Evolutionary conservation across 2,113 vertebrate species (phyloP).

Genomic region (Urocolius indicus): DNA sequence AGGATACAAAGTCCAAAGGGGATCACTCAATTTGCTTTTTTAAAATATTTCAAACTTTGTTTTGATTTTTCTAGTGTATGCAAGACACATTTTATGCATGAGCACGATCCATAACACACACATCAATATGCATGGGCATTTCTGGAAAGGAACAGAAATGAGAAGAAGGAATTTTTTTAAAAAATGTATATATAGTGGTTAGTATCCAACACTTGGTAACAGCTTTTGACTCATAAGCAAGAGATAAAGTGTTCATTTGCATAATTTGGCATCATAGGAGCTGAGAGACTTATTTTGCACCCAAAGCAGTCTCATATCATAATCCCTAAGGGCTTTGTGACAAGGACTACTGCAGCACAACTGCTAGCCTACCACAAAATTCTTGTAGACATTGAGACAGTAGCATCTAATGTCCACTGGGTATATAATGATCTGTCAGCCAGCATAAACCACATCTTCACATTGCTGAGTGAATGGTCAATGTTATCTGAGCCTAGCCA

Average conservation of each 20-base stretch:
- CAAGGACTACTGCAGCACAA: not conserved
- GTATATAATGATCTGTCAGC: not conserved
- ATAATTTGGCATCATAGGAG: not conserved
- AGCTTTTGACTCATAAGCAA: not conserved
- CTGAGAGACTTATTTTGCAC: not conserved
- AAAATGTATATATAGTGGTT: not conserved
- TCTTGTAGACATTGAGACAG: not conserved
- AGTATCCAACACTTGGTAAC: not conserved
- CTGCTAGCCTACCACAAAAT: not conserved
- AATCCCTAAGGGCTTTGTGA: not conserved
- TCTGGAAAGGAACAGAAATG: not conserved
- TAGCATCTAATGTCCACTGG: accelerated
- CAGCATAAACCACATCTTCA: not conserved
- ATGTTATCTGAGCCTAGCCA: not conserved
- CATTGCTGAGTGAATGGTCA: not conserved
- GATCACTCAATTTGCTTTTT: accelerated
- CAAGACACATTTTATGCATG: not conserved
- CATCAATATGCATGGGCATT: not conserved
- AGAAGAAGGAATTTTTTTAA: not conserved
- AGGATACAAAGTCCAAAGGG: not conserved
- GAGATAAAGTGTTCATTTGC: not conserved
- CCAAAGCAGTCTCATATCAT: not conserved
- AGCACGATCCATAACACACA: not conserved
- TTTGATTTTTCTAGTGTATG: not conserved
- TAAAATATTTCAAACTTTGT: not conserved